Evolutionary conservation across 1,140 invertebrate genomes (phyloP), one percentile per base, ranked within the genome.

Genomic region (Rhyzopertha dominica): DNA sequence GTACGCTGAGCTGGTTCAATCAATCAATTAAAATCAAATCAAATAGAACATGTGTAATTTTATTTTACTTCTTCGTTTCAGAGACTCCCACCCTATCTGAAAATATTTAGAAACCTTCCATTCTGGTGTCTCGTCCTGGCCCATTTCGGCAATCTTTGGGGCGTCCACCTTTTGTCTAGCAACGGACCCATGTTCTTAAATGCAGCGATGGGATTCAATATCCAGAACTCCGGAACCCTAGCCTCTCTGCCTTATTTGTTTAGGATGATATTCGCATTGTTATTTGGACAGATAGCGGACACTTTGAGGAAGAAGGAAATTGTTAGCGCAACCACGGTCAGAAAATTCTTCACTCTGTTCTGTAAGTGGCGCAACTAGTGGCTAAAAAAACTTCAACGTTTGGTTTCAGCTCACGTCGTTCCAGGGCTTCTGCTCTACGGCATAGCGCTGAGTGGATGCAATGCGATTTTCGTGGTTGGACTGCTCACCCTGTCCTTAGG

Each of bases 141-240:
- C n/a, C 84, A 87, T 50, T 83, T 82, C 54, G 83, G 83, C 18
- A 86, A 84, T 50, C 72, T 84, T 56, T 87, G 84, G 83, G 84
- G 84, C 4, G 69, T 94, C 51, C 86, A 83, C 51, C 82, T 87
- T 50, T 81, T 95, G 51, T 76, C 95, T 47, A 93, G 86, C 0
- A 84, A 85, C 35, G 82, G 93, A 4, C 93, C 93, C 0, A n/a
- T n/a, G n/a, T n/a, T n/a, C n/a, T n/a, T n/a, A n/a, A n/a, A n/a
- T n/a, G n/a, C n/a, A n/a, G n/a, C n/a, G n/a, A n/a, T n/a, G n/a
- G n/a, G n/a, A n/a, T n/a, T n/a, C n/a, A n/a, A n/a, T n/a, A n/a
- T n/a, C n/a, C n/a, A n/a, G n/a, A n/a, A n/a, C n/a, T 81, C 81
- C 32, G 82, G 83, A 24, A 67, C 77, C n/a, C 65, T 85, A 32